Base-by-base conservation (phyloP, 2,888 invertebrate species). In the Chalcis sispes region DNA sequence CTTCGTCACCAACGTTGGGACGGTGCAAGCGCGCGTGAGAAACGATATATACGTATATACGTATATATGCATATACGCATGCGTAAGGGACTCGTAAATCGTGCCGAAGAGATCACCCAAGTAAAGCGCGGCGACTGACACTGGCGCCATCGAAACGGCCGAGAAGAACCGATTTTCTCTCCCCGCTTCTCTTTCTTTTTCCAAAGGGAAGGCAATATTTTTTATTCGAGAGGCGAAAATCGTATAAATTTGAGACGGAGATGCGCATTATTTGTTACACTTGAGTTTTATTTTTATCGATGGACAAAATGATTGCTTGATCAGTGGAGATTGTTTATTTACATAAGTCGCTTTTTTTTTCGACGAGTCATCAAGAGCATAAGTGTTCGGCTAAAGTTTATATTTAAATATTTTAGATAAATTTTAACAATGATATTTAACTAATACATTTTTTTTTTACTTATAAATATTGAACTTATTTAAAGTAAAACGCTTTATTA, bases 61-160 rank as follows among this genome's bases (percentile, higher is more conserved):
- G n/a, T n/a, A n/a, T n/a, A n/a, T n/a, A n/a, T n/a, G n/a, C n/a
- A n/a, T n/a, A n/a, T n/a, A n/a, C n/a, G n/a, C n/a, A n/a, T n/a
- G n/a, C n/a, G n/a, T n/a, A n/a, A n/a, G 70, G 29, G 27, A 27
- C 75, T 80, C 81, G 80, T 81, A 81, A 82, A 82, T 82, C 52
- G 77, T 75, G 25, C 56, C n/a, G 56, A 46, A 29, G 62, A 62
- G 20, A 46, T 27, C 46, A 8, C 2, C 40, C 48, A 64, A n/a
- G 29, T 27, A 69, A 48, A 77, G 10, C 58, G 69, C 61, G 46
- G 42, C 69, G 59, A 66, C 54, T 27, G 52, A 32, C 48, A 25
- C 76, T 78, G 82, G 80, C 81, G 82, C 80, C 81, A 75, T 50
- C 59, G 36, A 25, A 65, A 70, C 59, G 32, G 46, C 46, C 62